These are phyloP conservation scores for Fukomys damarensis DNA, from an alignment of 2,113 vertebrate species.

Conservation along the genomic window DNA sequence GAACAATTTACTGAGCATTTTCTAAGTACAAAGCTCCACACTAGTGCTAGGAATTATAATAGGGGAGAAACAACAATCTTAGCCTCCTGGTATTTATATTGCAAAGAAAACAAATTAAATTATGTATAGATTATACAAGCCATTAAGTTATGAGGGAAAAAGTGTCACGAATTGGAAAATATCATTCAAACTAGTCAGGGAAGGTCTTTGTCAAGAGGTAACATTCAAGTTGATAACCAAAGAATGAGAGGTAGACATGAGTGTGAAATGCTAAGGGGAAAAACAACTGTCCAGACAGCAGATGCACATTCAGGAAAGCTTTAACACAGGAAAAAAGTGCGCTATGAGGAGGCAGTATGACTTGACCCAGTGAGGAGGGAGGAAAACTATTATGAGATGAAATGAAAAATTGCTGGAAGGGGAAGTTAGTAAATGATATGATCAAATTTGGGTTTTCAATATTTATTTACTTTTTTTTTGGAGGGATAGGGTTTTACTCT, in stretches of 20 bases:
- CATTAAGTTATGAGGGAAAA: background rate
- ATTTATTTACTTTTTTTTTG: background rate
- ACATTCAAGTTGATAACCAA: background rate
- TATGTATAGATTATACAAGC: background rate
- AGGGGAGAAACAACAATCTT: background rate
- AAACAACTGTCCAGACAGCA: background rate
- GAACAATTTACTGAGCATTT: background rate
- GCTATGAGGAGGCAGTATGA: background rate
- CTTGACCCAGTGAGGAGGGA: background rate
- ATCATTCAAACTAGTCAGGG: background rate
- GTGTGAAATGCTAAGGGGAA: background rate
- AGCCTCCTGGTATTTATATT: background rate
- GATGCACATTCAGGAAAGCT: background rate
- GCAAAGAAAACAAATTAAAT: background rate
- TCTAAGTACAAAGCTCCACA: background rate
- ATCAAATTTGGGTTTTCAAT: background rate
- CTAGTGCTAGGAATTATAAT: background rate
- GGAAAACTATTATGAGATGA: background rate
- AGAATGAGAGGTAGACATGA: background rate
- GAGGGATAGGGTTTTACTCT: background rate
- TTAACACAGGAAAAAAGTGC: background rate
- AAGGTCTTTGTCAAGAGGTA: background rate
- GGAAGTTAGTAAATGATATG: background rate
- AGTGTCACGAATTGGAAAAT: background rate
- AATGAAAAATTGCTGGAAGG: background rate